phyloP scores from a whole-genome alignment of 1,140 invertebrate genomes.

The Pantala flavescens region DNA sequence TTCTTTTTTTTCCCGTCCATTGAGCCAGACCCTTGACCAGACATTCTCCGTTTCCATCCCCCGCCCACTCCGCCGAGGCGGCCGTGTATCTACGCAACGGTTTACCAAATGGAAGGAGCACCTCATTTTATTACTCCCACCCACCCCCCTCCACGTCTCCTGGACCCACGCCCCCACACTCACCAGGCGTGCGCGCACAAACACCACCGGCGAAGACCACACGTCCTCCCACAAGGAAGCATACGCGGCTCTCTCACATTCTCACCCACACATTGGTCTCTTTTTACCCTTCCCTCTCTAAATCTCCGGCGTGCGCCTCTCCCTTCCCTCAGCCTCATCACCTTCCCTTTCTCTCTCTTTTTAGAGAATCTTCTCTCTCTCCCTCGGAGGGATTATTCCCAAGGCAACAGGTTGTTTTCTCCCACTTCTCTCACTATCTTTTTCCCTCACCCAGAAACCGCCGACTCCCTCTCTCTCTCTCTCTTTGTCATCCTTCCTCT shows the following conservation, averaged over 20 bases:
- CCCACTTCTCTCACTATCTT: background rate
- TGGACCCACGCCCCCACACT: background rate
- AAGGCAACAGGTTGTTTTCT: slow-evolving; percentile 9
- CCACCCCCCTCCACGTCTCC: background rate
- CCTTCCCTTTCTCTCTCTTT: background rate
- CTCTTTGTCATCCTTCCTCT: background rate
- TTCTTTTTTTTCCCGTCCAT: background rate
- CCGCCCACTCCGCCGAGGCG: background rate
- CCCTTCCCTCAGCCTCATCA: background rate
- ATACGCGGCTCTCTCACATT: background rate
- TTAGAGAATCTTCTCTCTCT: background rate
- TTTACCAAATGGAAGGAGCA: background rate
- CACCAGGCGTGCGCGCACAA: background rate
- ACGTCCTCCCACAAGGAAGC: background rate
- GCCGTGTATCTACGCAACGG: background rate
- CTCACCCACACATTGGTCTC: background rate
- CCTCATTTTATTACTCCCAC: background rate
- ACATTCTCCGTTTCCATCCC: background rate
- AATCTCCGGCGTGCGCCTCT: background rate
- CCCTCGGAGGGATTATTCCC: background rate
- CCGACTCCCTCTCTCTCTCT: too few species aligned
- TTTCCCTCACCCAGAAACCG: too few species aligned
- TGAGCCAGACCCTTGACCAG: background rate
- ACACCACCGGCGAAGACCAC: background rate
- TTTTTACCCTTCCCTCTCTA: background rate